Percentiles rank a stretch among this genome's conserved stretches.
phyloP scores from a whole-genome alignment of 1,140 invertebrate species.

The Aphaenogaster floridana region DNA sequence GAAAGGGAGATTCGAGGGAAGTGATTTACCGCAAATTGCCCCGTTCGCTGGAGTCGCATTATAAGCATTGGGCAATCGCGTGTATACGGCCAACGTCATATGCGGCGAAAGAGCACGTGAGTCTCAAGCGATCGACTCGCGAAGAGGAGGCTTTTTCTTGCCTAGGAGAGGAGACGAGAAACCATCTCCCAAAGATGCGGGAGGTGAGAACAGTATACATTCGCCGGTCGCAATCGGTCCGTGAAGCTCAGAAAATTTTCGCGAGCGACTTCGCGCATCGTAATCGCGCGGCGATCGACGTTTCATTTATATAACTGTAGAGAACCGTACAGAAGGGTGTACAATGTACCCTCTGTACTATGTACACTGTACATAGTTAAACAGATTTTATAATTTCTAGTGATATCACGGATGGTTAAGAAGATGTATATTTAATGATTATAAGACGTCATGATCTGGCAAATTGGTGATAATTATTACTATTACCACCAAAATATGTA shows the following conservation, averaged over 20 bases:
- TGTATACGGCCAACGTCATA: slow-evolving; percentile 79
- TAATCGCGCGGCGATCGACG: slow-evolving; percentile 40
- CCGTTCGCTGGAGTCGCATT: slow-evolving; percentile 77
- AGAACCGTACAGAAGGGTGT: background rate
- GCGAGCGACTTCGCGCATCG: slow-evolving; percentile 39
- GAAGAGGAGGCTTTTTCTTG: slow-evolving; percentile 50
- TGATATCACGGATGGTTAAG: background rate
- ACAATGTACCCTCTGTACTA: background rate
- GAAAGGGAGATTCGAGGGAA: slow-evolving; percentile 72
- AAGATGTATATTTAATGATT: background rate
- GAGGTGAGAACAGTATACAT: slow-evolving; percentile 12
- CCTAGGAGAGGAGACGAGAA: background rate
- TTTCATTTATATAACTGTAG: slow-evolving; percentile 57
- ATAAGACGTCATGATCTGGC: background rate
- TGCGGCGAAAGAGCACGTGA: slow-evolving; percentile 80
- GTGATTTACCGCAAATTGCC: slow-evolving; percentile 84
- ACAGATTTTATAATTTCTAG: background rate
- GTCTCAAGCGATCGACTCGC: slow-evolving; percentile 70
- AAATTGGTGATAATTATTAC: background rate
- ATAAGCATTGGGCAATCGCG: slow-evolving; percentile 81
- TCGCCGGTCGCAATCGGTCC: slow-evolving; percentile 11
- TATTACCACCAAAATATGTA: background rate
- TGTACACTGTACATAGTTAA: background rate
- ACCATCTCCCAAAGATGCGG: slow-evolving; percentile 13
- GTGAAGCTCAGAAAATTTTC: slow-evolving; percentile 9